These are phyloP conservation scores for Ammodytes marinus DNA, from an alignment of 2,113 vertebrate species.

Conservation along the genomic window DNA sequence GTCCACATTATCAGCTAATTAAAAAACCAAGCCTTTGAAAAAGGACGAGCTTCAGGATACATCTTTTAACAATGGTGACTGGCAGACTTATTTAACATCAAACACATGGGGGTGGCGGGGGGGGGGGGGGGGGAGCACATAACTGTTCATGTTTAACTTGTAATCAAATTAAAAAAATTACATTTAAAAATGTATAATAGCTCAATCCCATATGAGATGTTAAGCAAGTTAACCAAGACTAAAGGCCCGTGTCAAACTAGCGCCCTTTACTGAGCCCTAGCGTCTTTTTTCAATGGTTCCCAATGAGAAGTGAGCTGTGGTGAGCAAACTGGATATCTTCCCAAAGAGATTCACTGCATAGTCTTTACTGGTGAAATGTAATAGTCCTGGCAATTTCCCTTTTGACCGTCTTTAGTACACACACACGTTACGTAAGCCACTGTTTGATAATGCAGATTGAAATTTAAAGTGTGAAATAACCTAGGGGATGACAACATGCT, in stretches of 20 bases:
- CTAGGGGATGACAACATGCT: constrained; percentile 34
- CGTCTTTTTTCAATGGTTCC: not conserved
- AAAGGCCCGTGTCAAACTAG: too few relatives aligned
- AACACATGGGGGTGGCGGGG: not conserved
- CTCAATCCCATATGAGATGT: too few relatives aligned
- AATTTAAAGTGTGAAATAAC: constrained; percentile 14
- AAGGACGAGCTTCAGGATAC: not conserved
- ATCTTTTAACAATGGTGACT: constrained; percentile 7
- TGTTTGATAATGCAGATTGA: not conserved
- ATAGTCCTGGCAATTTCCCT: not conserved
- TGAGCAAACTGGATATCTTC: not conserved
- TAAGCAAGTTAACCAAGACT: too few relatives aligned
- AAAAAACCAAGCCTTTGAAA: constrained; percentile 11
- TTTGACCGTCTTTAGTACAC: not conserved
- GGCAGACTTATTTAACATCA: not conserved
- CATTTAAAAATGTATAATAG: not conserved
- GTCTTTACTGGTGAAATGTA: not conserved
- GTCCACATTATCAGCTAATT: constrained; percentile 5
- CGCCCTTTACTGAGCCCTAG: too few relatives aligned
- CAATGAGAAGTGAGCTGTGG: not conserved
- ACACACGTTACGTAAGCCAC: not conserved
- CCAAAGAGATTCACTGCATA: not conserved
- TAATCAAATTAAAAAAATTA: not conserved
- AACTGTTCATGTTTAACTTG: not conserved
- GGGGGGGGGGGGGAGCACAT: not conserved